These are phyloP conservation scores for Punctoribates punctum DNA, from an alignment of 2,888 invertebrate genomes.

Conservation along the genomic window DNA sequence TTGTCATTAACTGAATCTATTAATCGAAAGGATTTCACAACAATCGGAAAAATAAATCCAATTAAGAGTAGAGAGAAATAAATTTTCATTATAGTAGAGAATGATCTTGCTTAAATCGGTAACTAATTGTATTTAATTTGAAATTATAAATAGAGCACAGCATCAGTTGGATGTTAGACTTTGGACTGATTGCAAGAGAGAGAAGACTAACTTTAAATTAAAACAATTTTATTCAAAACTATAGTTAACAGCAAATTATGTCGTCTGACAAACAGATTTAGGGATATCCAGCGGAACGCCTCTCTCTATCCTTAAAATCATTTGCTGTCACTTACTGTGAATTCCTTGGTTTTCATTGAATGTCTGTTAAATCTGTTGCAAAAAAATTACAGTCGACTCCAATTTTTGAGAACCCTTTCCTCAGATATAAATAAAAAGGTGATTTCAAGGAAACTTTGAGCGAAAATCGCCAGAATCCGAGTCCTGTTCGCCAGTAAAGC, in stretches of 20 bases:
- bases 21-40: not conserved
- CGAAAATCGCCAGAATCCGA: no score
- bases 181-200: no score
- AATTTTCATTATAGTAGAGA: not conserved
- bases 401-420: no score
- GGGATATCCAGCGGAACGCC: conserved; percentile 33
- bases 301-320: not conserved
- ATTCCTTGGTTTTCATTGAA: conserved; percentile 9
- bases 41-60: not conserved
- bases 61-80: not conserved
- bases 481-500: no score
- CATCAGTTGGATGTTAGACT: not conserved
- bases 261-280: not conserved
- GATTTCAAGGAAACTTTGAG: no score
- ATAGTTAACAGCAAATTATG: not conserved
- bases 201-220: not conserved
- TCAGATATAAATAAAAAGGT: no score
- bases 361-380: not conserved
- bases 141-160: not conserved
- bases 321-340: not conserved
- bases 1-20: no score
- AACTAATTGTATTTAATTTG: no score
- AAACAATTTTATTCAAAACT: not conserved
- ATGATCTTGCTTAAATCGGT: not conserved
- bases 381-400: not conserved